Percentiles rank a stretch among this genome's conserved stretches.
phyloP scores from a whole-genome alignment of 2,888 invertebrate genomes.

The Pachymerium ferrugineum region DNA sequence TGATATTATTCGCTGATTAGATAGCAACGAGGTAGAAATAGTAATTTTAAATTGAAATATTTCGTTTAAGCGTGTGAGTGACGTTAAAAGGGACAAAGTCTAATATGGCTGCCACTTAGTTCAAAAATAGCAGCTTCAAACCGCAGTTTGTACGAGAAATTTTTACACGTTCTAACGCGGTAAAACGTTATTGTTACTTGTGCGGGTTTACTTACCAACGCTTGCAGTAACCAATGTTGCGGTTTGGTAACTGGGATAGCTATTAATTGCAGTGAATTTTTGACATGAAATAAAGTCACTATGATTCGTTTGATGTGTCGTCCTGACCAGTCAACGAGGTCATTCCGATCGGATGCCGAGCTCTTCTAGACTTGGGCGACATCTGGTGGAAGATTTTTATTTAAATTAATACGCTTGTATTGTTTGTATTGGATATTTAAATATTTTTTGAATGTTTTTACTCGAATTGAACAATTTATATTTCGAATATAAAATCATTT shows the following conservation, averaged over 20 bases:
- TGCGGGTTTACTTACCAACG: neutral
- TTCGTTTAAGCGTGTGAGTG: neutral
- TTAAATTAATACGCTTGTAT: neutral
- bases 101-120: conserved; percentile 3
- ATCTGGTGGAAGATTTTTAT: neutral
- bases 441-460: neutral
- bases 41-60: no score
- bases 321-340: conserved; percentile 31
- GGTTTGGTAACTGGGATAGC: neutral
- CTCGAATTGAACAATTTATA: neutral
- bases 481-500: no score
- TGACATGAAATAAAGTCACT: neutral
- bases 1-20: no score
- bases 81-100: neutral
- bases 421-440: neutral
- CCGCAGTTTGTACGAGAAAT: neutral
- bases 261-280: neutral
- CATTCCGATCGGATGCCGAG: no score
- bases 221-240: neutral
- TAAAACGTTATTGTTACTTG: neutral
- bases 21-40: neutral
- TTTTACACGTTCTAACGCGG: neutral
- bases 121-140: conserved; percentile 10
- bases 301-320: conserved; percentile 14
- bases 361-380: neutral